These are phyloP conservation scores for Axea sp. DNA, from an alignment of 2,888 invertebrate species.

Conservation along the genomic window DNA sequence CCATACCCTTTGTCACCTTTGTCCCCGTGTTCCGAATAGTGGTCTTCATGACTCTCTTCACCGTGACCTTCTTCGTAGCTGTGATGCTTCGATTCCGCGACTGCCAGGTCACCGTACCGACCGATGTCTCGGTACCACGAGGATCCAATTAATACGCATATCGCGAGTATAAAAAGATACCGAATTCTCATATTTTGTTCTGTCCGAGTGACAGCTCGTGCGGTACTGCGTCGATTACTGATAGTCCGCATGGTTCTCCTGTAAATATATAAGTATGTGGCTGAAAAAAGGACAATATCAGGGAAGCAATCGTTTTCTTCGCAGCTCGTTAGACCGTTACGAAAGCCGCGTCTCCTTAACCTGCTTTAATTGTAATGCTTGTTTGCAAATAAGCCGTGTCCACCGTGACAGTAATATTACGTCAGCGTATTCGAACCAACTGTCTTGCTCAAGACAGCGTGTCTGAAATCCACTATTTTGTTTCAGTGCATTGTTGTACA, in stretches of 20 bases:
- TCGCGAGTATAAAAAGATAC: constrained; percentile 30
- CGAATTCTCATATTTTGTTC: constrained; percentile 55
- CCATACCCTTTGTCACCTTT: constrained; percentile 32
- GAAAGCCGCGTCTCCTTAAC: constrained; percentile 75
- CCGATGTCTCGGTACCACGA: constrained; percentile 79
- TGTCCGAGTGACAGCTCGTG: background rate
- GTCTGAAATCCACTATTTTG: constrained; percentile 38
- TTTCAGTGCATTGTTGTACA: constrained; percentile 29
- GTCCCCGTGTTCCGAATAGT: constrained; percentile 81
- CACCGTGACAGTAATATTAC: constrained; percentile 64
- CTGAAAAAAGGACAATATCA: constrained; percentile 70
- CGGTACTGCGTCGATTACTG: constrained; percentile 62
- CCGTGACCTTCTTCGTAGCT: constrained; percentile 83
- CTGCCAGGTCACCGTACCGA: constrained; percentile 81
- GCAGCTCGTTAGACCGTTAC: constrained; percentile 68
- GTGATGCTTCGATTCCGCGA: constrained; percentile 81
- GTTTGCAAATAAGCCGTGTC: constrained; percentile 63
- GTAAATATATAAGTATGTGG: constrained; percentile 73
- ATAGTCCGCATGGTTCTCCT: constrained; percentile 64
- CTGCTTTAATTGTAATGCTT: constrained; percentile 69
- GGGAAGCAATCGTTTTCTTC: constrained; percentile 70
- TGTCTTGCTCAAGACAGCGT: constrained; percentile 65
- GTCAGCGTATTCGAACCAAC: constrained; percentile 66
- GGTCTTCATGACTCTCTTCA: constrained; percentile 84
- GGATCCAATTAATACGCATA: constrained; percentile 28